Conservation (phyloP, 1,140 invertebrate genomes). For the Hyphantria cunea region DNA sequence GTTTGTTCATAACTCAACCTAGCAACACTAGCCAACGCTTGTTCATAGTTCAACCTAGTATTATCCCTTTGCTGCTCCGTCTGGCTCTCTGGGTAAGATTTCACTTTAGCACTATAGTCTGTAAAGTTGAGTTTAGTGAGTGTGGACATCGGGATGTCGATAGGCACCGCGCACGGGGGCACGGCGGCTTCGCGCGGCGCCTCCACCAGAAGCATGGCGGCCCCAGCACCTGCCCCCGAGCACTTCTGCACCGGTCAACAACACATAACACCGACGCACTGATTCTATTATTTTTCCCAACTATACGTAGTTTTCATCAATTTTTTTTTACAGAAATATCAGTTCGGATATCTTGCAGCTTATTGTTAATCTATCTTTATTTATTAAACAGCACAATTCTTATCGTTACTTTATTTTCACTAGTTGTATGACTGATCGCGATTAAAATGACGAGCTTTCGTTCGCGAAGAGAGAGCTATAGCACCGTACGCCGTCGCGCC, state of each 20-base stretch:
- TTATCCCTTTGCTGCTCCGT: slow-evolving; percentile 53
- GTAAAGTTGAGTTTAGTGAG: slow-evolving; percentile 71
- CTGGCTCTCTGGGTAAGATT: slow-evolving; percentile 57
- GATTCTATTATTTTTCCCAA: slow-evolving; percentile 19
- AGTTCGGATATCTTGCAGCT: not conserved
- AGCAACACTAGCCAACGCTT: slow-evolving; percentile 56
- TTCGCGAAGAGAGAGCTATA: slow-evolving; percentile 26
- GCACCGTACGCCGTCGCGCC: slow-evolving; percentile 58
- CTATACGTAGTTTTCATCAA: slow-evolving; percentile 3
- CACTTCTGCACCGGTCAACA: slow-evolving; percentile 48
- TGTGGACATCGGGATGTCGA: slow-evolving; percentile 73
- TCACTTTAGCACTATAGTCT: slow-evolving; percentile 77
- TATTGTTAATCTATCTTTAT: too few species aligned
- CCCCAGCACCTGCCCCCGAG: slow-evolving; percentile 41
- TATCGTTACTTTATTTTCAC: too few species aligned
- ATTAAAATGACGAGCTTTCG: slow-evolving; percentile 28
- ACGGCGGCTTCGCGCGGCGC: slow-evolving; percentile 76
- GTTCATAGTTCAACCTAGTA: slow-evolving; percentile 62
- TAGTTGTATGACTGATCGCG: too few species aligned
- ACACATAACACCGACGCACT: slow-evolving; percentile 48
- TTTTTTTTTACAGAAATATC: not conserved
- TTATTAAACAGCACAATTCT: too few species aligned
- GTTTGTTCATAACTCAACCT: slow-evolving; percentile 69
- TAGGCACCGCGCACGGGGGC: slow-evolving; percentile 72
- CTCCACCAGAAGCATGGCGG: slow-evolving; percentile 78